Base-by-base conservation (phyloP, 2,113 vertebrate species). In the Leucoraja erinaceus region DNA sequence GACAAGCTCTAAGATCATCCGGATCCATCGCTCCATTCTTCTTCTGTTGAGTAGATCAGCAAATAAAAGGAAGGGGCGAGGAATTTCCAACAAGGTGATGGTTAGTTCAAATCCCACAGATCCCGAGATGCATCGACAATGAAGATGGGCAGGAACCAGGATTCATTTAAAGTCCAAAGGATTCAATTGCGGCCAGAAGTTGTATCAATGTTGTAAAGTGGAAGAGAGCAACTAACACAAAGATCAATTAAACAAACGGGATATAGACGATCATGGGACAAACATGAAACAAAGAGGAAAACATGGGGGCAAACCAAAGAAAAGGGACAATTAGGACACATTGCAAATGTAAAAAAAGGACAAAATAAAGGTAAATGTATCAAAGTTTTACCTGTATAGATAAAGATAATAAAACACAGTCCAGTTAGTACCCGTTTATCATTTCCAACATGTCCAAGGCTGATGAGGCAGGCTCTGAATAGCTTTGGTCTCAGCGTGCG, bases 21-120 rank as follows among this genome's bases (percentile, higher is more conserved):
- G 99, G 98, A 93, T 99, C 99, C 99, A 99, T 99, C 72, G 97
- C 97, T 92, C 98, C 97, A 12, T 99, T 99, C 97, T 99, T 99
- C 96, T 98, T 99, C 99, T 99, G 95, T 94, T 94, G 93, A 78
- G 94, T 31, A 0, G 0, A 54, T 93, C 93, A 93, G 91, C 94
- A 93, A 77, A 33, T 31, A 94, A 2, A 86, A 93, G 94, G 93
- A 77, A 76, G 8, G 79, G 78, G 47, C 59, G 88, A 70, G 66
- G 88, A 12, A 68, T 70, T 90, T 90, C 88, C 88, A 90, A 63
- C 18, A 70, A 70, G 66, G 31, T 38, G 63, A 70, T 91, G 66
- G 20, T 18, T 33, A 33, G 61, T 2, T 5, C 12, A 18, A 12
- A 1, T 59, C 83, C 83, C 83, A 12, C 83, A 88, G 56, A 88